Percentiles rank a stretch among this genome's conserved stretches.
phyloP scores from a whole-genome alignment of 2,113 vertebrate species.

The Riparia riparia region DNA sequence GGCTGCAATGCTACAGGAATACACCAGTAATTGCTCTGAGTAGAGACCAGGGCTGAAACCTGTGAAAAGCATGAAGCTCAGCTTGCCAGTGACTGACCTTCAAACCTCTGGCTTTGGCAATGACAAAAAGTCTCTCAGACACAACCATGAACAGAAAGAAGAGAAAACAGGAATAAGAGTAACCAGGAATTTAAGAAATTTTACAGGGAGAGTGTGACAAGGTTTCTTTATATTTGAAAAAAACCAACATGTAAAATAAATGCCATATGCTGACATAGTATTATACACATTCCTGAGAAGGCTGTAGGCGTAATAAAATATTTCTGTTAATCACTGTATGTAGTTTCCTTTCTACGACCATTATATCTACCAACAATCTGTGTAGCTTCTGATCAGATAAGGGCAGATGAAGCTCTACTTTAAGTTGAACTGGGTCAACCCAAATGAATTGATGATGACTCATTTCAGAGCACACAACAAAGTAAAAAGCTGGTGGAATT shows the following conservation, averaged over 20 bases:
- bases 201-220: not conserved
- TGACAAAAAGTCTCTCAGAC: not conserved
- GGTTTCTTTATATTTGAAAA: not conserved
- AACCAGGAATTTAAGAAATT: not conserved
- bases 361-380: not conserved
- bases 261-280: not conserved
- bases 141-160: not conserved
- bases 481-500: not conserved
- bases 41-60: not conserved
- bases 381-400: not conserved
- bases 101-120: not conserved
- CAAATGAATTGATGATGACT: constrained; percentile 17
- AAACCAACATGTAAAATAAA: not conserved
- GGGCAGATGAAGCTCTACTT: not conserved
- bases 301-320: not conserved
- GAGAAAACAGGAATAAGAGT: not conserved
- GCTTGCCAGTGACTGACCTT: not conserved
- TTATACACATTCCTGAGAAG: not conserved
- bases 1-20: not conserved
- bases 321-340: not conserved
- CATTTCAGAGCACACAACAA: constrained; percentile 6
- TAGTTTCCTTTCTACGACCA: not conserved
- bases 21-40: not conserved
- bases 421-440: constrained; percentile 8
- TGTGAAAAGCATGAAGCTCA: not conserved